Base-by-base conservation (phyloP, 2,888 invertebrate genomes). In the Lasioglossum vierecki region DNA sequence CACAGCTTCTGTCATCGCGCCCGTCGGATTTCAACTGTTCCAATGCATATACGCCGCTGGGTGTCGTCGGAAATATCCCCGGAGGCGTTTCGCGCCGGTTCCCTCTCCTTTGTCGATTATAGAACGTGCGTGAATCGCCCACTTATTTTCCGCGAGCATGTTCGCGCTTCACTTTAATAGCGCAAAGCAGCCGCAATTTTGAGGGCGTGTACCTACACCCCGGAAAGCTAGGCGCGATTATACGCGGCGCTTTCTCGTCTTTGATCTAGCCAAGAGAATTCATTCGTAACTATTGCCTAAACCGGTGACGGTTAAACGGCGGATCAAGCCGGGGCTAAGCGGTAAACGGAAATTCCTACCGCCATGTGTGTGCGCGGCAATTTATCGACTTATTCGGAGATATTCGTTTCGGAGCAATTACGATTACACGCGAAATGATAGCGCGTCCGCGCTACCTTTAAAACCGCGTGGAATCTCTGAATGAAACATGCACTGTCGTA, bases 21-120 rank as follows among this genome's bases (percentile, higher is more conserved):
- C 53, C 26, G 84, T 74, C 82, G 84, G 86, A 84, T 86, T 82
- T 86, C 86, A 82, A 71, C 57, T 82, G 76, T 75, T 76, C 70
- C 72, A 70, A 63, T 44, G 57, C 73, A 44, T 39, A 66, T 30
- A 66, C 76, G 46, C 63, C 60, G 46, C 60, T 13, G 9, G 60
- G 73, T 82, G 78, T 79, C 79, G 81, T 70, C 76, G 85, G 84
- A 82, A 84, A 85, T 82, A 84, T 63, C 84, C 63, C 71, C 74
- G 78, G 35, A 71, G 78, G 80, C 70, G 63, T 44, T 60, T 73
- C 76, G 68, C 73, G 76, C 13, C 73, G 49, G 73, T 41, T 83
- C 76, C 26, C 79, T 72, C 79, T 3, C 66, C 79, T 85, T 83
- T 85, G 83, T 83, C 72, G 85, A 85, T 80, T 83, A 79, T 79